Base-by-base conservation (phyloP, 2,113 vertebrate species). In the Emydura subglobosa region DNA sequence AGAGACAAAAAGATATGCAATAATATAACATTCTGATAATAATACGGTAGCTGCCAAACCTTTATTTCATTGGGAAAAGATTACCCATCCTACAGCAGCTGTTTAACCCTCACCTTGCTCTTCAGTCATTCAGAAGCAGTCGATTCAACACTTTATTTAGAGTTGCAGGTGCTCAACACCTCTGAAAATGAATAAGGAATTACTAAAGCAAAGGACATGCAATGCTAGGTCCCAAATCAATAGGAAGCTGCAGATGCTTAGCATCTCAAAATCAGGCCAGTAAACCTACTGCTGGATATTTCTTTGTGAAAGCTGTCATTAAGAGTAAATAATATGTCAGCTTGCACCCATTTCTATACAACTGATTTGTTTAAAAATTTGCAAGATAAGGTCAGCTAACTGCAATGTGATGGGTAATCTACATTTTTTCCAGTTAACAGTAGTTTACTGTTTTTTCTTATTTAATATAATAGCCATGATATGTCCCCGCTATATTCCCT, bases 61-160 rank as follows among this genome's bases (percentile, higher is more conserved):
- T 92, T 95, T 95, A 80, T 95, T 96, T 95, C 92, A 91, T 82
- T 89, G 95, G 94, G 86, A 95, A 96, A 94, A 96, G 7, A 86
- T 91, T 86, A 94, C 94, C 29, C 25, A 86, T 22, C 78, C 31
- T 65, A 83, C 50, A 85, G 34, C 76, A 86, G 82, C 22, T 95
- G 68, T 94, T 39, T 59, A 87, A 79, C 90, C 86, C 11, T 78
- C 90, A 82, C 84, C 82, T 94, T 94, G 88, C 9, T 85, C 42
- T 84, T 94, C 61, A 61, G 93, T 95, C 86, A 61, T 34, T 89
- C 74, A 86, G 85, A 53, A 91, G 50, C 83, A 84, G 59, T 29
- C 85, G 13, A 91, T 44, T 39, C 91, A 91, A 83, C 80, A 82
- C 51, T 89, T 86, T 50, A 39, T 89, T 81, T 59, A 42, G 83